These are phyloP conservation scores for Anarhynchus alexandrinus DNA, from an alignment of 2,113 vertebrate species.

Conservation along the genomic window DNA sequence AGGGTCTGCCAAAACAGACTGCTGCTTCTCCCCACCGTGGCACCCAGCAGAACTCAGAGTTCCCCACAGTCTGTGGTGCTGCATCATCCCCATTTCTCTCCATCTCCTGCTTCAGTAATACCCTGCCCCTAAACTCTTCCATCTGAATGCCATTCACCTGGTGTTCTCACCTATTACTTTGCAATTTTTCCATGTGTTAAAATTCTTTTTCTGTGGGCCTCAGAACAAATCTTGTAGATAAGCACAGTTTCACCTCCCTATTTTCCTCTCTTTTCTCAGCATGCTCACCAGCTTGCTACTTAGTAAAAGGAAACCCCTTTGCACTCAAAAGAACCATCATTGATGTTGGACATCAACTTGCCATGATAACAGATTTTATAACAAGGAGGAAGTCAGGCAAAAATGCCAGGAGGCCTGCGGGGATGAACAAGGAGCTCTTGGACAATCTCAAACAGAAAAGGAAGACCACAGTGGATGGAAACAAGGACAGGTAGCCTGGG, in stretches of 20 bases:
- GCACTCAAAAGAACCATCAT: background rate
- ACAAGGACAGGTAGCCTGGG: no score
- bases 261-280: background rate
- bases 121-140: background rate
- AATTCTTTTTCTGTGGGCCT: background rate
- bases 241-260: background rate
- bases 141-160: background rate
- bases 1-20: background rate
- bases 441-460: no score
- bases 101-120: background rate
- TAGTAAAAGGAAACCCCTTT: background rate
- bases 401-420: no score
- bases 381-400: no score
- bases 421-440: no score
- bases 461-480: no score
- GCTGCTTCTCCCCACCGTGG: background rate
- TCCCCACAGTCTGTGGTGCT: background rate
- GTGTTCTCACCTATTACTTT: background rate
- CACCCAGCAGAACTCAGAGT: background rate
- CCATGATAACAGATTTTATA: no score
- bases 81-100: background rate
- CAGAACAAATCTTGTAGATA: accelerated
- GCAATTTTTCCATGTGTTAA: background rate
- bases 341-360: background rate
- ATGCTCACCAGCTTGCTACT: background rate